Base-by-base conservation (phyloP, 1,140 invertebrate genomes). In the Anastrepha obliqua region DNA sequence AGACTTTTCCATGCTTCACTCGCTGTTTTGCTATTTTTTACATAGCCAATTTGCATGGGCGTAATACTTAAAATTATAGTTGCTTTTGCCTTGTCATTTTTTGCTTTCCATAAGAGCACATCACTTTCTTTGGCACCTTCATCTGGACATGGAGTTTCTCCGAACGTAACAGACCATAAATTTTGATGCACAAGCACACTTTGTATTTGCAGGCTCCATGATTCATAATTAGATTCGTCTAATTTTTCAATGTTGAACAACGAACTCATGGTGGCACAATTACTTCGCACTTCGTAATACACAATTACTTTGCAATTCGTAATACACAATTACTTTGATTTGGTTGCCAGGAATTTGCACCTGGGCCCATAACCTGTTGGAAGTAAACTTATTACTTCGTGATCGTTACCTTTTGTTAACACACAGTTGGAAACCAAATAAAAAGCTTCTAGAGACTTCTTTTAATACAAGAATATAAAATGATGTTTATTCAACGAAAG, bases 171-270 rank as follows among this genome's bases (percentile, higher is more conserved):
- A 15, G 13, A 11, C 67, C 67, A 74, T 11, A 74, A 39, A n/a
- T 74, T 9, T 42, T 74, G 17, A 39, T 86, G 81, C 11, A 88
- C 62, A 1, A 88, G 44, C 42, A 88, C 55, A 67, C 44, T 70
- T 67, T 59, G 44, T 62, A 88, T 67, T 17, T 67, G 81, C 8
- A 88, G 3, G 20, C 81, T 39, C 81, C 87, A 88, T 6, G 70
- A 55, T 20, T 88, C 87, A 86, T 88, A 88, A 64, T 86, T 88
- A 8, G 60, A 20, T 11, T 85, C 29, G 65, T 88, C 81, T 11
- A 88, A 67, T 62, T 88, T 88, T 42, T 88, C 87, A 17, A 88
- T 86, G 8, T 86, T 39, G n/a, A 86, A 86, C 74, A 74, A 65
- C 7, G 55, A 62, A 58, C 58, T 85, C 59, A 78, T 87, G 2